A percentile compares a stretch with the other conserved stretches of the same genome.
Evolutionary conservation across 2,797 vertebrate species (phyloP).

Genomic region (Argya squamiceps): DNA sequence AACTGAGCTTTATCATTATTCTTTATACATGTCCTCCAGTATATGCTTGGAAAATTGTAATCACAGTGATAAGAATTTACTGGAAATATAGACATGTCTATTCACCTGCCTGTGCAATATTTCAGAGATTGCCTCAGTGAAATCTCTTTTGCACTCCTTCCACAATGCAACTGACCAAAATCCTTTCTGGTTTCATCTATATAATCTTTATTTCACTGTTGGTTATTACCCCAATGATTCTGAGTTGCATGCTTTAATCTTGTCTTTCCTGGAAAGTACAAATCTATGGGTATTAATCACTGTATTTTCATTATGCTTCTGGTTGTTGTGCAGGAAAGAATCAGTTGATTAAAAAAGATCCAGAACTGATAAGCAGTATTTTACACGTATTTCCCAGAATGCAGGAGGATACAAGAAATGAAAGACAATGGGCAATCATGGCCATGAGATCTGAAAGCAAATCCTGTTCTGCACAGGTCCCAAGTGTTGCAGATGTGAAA

Average conservation of each 20-base stretch:
- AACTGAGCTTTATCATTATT: background rate
- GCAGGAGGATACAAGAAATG: background rate
- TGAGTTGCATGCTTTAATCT: background rate
- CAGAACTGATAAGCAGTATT: background rate
- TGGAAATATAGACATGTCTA: background rate
- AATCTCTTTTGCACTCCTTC: background rate
- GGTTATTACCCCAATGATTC: background rate
- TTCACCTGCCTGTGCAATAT: background rate
- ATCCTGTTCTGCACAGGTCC: background rate
- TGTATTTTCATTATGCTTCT: background rate
- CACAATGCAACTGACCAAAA: background rate
- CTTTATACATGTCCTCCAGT: background rate
- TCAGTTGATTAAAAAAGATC: background rate
- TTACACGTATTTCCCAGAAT: background rate
- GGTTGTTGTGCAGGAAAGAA: background rate
- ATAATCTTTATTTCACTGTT: background rate
- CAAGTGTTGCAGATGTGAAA: background rate
- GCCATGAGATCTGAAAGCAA: background rate
- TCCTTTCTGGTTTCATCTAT: background rate
- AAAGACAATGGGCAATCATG: fast-evolving
- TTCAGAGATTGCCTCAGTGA: background rate
- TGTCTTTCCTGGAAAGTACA: background rate
- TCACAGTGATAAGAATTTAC: background rate
- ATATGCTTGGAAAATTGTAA: background rate
- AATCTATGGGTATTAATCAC: background rate